Base-by-base conservation (phyloP, 2,113 vertebrate species). In the Hypocryptadius cinnamomeus region DNA sequence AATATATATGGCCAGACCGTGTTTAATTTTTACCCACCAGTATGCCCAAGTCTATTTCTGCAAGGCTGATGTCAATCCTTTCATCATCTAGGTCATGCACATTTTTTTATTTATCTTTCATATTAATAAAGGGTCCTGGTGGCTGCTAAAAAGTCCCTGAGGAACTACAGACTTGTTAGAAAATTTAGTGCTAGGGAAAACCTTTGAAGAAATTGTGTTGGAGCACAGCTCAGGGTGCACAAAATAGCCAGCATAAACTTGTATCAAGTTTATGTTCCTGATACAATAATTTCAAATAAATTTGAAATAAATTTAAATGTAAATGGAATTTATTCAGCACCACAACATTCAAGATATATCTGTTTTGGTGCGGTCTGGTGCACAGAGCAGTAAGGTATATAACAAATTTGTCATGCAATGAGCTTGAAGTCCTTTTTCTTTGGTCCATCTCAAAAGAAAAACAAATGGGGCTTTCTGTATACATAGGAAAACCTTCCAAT, bases 1-100 rank as follows among this genome's bases (percentile, higher is more conserved):
- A 37, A 10, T 0, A 0, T 13, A 20, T 7, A 39, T 7, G 33
- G 13, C 0, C 3, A 6, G 5, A 4, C 35, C 28, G 33, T 1
- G 3, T 59, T 9, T 11, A 69, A 1, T 5, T 73, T 73, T 69
- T 13, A 50, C 6, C 2, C 27, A 51, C 5, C n/a, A 31, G 3
- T 33, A 39, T 14, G 6, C 3, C 13, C 15, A 47, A 15, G 5
- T 27, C 17, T 30, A 13, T 71, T 74, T 79, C 47, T 2, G 5
- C 4, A 39, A 10, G 11, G 10, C 9, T 93, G 33, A 5, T 74
- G 5, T 79, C 16, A 59, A 59, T 48, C 21, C 16, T 9, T 71
- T 79, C 10, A 51, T 70, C 11, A 57, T 24, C 8, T n/a, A 53
- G 42, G 77, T 35, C 5, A 53, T 7, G 8, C 4, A 48, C 3